Base-by-base conservation (phyloP, 2,888 invertebrate species). In the Tortrix viridana region DNA sequence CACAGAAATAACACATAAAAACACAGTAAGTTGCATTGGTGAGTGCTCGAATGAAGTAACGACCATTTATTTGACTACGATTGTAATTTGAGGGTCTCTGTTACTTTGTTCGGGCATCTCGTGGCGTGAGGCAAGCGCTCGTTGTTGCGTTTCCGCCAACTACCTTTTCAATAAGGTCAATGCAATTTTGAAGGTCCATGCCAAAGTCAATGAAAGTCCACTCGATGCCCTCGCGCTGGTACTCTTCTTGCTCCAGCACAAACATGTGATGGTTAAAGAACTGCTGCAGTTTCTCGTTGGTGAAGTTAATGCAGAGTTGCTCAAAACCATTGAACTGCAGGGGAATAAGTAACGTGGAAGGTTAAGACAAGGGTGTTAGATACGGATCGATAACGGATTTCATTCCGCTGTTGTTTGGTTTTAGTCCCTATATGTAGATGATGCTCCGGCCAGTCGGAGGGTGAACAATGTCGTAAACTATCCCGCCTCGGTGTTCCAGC, bases 251-350 rank as follows among this genome's bases (percentile, higher is more conserved):
- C 92, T 98, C 98, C 79, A 98, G 95, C 79, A 98, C 97, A 93
- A 98, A 98, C 98, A 98, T 98, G 95, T 98, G 97, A 86, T 98
- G 98, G 93, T 98, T 98, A 96, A 98, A 98, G 95, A 98, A 98
- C 92, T 98, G 98, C 94, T 98, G 98, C 82, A 98, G 95, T 93
- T 98, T 97, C 94, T 98, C 98, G 92, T 98, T 98, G 92, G 98
- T 98, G 94, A 98, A 98, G 95, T 98, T 98, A 95, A 98, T 98
- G 94, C 98, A 98, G 88, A 98, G 95, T 94, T 98, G 98, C 94
- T 98, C 98, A 94, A 98, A 98, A 92, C 98, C 97, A 95, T 98
- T 98, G 95, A 84, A 96, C 96, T 97, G 94, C 91, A 91, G 93
- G 92, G 89, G 86, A 76, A 87, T 83, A 79, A 80, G 77, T 86